Evolutionary conservation across 2,113 vertebrate genomes (phyloP), one percentile per base, ranked within the genome.

Genomic region (Strix aluco): DNA sequence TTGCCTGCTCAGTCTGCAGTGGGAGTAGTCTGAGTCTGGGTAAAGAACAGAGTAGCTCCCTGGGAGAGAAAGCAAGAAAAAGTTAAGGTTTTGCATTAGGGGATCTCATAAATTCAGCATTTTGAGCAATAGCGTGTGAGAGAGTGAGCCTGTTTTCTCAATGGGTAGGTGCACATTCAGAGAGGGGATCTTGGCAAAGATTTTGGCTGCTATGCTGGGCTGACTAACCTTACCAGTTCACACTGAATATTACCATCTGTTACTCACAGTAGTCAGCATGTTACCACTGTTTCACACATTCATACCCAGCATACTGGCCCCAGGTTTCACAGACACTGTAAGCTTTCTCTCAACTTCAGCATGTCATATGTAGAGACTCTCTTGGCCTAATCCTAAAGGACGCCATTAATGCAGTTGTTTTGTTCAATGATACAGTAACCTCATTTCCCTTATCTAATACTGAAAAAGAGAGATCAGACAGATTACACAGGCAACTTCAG

Each of bases 241-340:
- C 66, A 32, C 16, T 59, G 66, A 82, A 51, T 59, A 44, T 66
- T 47, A 7, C 59, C 63, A 57, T 70, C 63, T 52, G 27, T 40
- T 74, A 36, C 46, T 61, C 9, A 3, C 54, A 69, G 62, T 52
- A 77, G 23, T 13, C 44, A 70, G 32, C 21, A 4, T 10, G 22
- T 27, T 74, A 49, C 54, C 13, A 62, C 17, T 57, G 17, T 54
- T 70, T 55, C 32, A 67, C 26, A 71, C 29, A 32, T 54, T 67
- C 0, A 0, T 70, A 71, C 22, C 26, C 51, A 59, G 29, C 8
- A 25, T 34, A 55, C 10, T 49, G 26, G 58, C 10, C 22, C 12
- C 8, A 1, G 27, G 34, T 30, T 58, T 90, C 74, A 44, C 30
- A 73, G 81, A 51, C 15, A 47, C 40, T 46, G 8, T 13, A 67